Base-by-base conservation (phyloP, 1,140 invertebrate genomes). In the Anastrepha obliqua region DNA sequence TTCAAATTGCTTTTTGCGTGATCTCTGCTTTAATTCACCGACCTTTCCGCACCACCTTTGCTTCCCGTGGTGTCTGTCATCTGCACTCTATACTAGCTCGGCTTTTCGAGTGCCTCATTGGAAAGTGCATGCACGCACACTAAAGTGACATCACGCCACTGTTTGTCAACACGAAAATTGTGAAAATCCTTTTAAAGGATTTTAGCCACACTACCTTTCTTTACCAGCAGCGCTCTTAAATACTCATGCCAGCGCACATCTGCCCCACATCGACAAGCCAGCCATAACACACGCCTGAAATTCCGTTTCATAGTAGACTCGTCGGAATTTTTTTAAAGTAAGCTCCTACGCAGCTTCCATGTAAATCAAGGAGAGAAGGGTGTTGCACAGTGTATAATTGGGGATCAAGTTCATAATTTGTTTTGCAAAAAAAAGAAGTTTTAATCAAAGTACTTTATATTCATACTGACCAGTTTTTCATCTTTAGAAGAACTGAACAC, bases 121-220 rank as follows among this genome's bases (percentile, higher is more conserved):
- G 47, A 6, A 86, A 86, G 55, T 86, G 59, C 85, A 62, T 86
- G 85, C 85, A 86, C 85, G 85, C 85, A 86, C 85, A 62, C 58
- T 44, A 86, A 86, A 86, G 85, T 86, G 85, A 86, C 85, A 86
- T 86, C 85, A 86, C 85, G 42, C 85, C 85, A 29, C n/a, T 86
- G 85, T 86, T 86, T 86, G 85, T 86, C 85, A 86, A 86, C 85
- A 86, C 42, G 60, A 74, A 87, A 87, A 74, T 87, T 87, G 86
- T 87, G 86, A 47, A 87, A 87, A 87, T 87, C 86, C 86, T 87
- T 87, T 87, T 70, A 70, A 87, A 74, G 64, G 85, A 86, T 86
- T 86, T 86, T 29, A 81, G 55, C 74, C 74, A 81, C 74, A 81
- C 9, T 20, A 47, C 74, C 47, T 58, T 81, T n/a, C 47, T 81